Conservation (phyloP, 2,888 invertebrate genomes). For the Arge pagana region DNA sequence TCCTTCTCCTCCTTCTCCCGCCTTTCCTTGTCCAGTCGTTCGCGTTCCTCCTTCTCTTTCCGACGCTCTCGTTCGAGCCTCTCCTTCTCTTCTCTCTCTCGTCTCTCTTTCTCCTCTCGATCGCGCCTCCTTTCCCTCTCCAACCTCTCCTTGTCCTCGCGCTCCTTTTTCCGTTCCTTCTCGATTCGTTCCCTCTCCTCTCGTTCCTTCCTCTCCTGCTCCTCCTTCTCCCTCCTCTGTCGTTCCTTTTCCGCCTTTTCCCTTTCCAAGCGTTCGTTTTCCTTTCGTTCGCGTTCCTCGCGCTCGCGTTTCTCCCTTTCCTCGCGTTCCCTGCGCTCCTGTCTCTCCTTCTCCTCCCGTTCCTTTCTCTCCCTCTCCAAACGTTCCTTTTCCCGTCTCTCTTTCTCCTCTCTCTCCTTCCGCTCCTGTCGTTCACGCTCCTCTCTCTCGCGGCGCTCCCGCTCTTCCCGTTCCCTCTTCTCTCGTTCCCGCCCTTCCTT, state of each 20-base stretch:
- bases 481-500: slow-evolving; percentile 50
- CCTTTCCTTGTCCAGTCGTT: slow-evolving; percentile 47
- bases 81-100: slow-evolving; percentile 46
- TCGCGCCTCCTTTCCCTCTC: slow-evolving; percentile 47
- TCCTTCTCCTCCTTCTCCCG: slow-evolving; percentile 57
- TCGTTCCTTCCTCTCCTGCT: slow-evolving; percentile 46
- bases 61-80: slow-evolving; percentile 51
- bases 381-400: slow-evolving; percentile 31
- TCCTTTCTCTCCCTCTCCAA: slow-evolving; percentile 44
- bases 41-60: slow-evolving; percentile 56
- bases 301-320: slow-evolving; percentile 46
- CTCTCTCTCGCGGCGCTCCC: slow-evolving; percentile 37
- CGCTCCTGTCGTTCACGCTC: slow-evolving; percentile 33
- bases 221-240: slow-evolving; percentile 55
- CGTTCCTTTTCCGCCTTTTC: slow-evolving; percentile 51
- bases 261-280: slow-evolving; percentile 45
- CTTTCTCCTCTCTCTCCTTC: slow-evolving; percentile 39
- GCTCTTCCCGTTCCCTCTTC: slow-evolving; percentile 42
- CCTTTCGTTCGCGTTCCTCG: slow-evolving; percentile 47
- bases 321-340: slow-evolving; percentile 41
- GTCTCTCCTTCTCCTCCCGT: slow-evolving; percentile 39
- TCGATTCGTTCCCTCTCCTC: slow-evolving; percentile 59
- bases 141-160: slow-evolving; percentile 52
- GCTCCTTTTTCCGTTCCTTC: slow-evolving; percentile 40
- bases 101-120: slow-evolving; percentile 45